phyloP scores from a whole-genome alignment of 2,888 invertebrate genomes.

The Coremacera marginata region DNA sequence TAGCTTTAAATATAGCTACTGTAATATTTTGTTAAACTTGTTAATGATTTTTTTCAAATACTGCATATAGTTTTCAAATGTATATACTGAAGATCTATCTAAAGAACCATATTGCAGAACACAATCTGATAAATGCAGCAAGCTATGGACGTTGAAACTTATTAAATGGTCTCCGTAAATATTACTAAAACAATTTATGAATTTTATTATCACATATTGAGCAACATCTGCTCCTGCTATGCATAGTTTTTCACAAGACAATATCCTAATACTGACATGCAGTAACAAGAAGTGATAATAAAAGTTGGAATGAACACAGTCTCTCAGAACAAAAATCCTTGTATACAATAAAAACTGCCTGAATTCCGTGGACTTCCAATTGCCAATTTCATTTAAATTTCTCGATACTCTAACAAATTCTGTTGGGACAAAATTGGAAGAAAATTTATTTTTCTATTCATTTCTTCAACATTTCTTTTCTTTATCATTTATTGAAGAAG shows the following conservation, averaged over 20 bases:
- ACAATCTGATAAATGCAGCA: no score
- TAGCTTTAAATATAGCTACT: no score
- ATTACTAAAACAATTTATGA: neutral
- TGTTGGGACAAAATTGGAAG: no score
- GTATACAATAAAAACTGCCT: constrained; percentile 37
- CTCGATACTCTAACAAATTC: no score
- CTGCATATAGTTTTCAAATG: no score
- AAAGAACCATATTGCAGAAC: no score
- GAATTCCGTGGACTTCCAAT: constrained; percentile 26
- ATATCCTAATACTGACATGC: neutral
- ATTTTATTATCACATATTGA: neutral
- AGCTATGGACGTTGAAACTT: neutral
- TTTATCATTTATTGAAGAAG: no score
- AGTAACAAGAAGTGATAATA: constrained; percentile 39
- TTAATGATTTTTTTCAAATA: no score
- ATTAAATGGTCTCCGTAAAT: neutral
- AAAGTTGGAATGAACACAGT: constrained; percentile 18
- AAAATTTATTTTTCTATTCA: no score
- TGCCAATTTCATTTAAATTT: neutral
- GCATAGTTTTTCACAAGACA: neutral
- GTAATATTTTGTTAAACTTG: no score
- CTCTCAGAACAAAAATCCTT: constrained; percentile 28
- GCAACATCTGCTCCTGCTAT: neutral
- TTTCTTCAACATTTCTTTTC: no score
- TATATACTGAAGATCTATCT: no score